Evolutionary conservation across 2,113 vertebrate genomes (phyloP).

Genomic region (Probosciger aterrimus): DNA sequence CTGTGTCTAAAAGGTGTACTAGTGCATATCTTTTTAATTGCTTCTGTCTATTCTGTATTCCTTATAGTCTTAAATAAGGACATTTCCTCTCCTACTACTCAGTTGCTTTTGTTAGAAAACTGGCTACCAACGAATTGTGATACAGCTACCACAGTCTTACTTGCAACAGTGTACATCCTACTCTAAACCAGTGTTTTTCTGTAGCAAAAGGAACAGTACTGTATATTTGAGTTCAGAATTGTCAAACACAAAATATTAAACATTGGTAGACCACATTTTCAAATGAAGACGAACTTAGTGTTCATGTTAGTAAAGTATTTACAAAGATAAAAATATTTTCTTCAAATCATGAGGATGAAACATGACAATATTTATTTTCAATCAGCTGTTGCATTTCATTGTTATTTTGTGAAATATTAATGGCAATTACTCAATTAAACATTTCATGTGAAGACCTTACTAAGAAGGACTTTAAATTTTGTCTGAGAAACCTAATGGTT

Average conservation of each 20-base stretch:
- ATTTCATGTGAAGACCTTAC: slow-evolving; percentile 51
- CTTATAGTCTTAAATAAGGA: slow-evolving; percentile 39
- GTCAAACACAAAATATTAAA: background rate
- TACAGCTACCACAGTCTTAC: background rate
- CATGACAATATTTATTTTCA: slow-evolving; percentile 34
- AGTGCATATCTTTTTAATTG: slow-evolving; percentile 75
- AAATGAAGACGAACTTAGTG: background rate
- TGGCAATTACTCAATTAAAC: slow-evolving; percentile 60
- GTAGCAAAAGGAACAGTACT: background rate
- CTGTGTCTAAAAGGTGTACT: slow-evolving; percentile 45
- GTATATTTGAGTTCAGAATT: background rate
- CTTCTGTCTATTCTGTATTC: slow-evolving; percentile 41
- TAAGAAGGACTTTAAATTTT: slow-evolving; percentile 57
- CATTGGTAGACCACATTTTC: background rate
- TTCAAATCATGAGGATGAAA: slow-evolving; percentile 17
- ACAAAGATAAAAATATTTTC: slow-evolving; percentile 9
- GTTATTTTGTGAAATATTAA: slow-evolving; percentile 58
- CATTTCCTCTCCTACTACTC: slow-evolving; percentile 34
- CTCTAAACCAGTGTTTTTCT: background rate
- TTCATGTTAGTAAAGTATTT: background rate
- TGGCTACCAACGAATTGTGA: slow-evolving; percentile 61
- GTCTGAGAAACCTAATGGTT: slow-evolving; percentile 24
- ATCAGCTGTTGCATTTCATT: slow-evolving; percentile 43
- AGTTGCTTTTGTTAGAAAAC: slow-evolving; percentile 41
- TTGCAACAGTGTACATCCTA: background rate